Percentiles rank a stretch among this genome's conserved stretches.
Conservation (phyloP, 2,888 invertebrate genomes). For the Synergus gifuensis region DNA sequence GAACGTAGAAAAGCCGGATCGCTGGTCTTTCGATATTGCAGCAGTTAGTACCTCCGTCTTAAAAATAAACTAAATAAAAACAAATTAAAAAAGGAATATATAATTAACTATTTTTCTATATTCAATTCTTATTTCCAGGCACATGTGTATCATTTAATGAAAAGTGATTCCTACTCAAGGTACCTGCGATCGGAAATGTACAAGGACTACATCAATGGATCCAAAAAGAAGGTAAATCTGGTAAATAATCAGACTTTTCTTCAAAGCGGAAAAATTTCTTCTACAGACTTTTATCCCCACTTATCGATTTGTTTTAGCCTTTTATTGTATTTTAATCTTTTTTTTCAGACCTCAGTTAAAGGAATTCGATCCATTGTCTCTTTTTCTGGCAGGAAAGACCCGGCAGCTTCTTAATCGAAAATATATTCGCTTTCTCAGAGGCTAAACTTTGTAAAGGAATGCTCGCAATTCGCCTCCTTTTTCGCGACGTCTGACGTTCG, state of each 20-base stretch:
- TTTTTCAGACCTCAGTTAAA: constrained; percentile 90
- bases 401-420: constrained; percentile 76
- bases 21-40: constrained; percentile 98
- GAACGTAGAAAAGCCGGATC: constrained; percentile 90
- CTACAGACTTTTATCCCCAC: constrained; percentile 45
- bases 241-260: constrained; percentile 26
- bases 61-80: not conserved
- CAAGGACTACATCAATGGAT: constrained; percentile 96
- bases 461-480: constrained; percentile 18
- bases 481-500: constrained; percentile 33
- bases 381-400: constrained; percentile 86
- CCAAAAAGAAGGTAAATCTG: constrained; percentile 93
- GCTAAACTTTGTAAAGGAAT: constrained; percentile 32
- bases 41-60: constrained; percentile 83
- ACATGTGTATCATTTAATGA: constrained; percentile 99
- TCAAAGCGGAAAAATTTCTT: no score
- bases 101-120: constrained; percentile 39
- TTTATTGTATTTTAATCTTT: constrained; percentile 40
- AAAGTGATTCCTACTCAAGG: constrained; percentile 98
- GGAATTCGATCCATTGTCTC: constrained; percentile 92
- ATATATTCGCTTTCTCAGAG: constrained; percentile 38
- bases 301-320: constrained; percentile 10
- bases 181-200: constrained; percentile 99
- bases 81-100: not conserved
- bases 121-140: constrained; percentile 82